Conservation (phyloP, 2,888 invertebrate genomes). For the Elysia crispata region DNA sequence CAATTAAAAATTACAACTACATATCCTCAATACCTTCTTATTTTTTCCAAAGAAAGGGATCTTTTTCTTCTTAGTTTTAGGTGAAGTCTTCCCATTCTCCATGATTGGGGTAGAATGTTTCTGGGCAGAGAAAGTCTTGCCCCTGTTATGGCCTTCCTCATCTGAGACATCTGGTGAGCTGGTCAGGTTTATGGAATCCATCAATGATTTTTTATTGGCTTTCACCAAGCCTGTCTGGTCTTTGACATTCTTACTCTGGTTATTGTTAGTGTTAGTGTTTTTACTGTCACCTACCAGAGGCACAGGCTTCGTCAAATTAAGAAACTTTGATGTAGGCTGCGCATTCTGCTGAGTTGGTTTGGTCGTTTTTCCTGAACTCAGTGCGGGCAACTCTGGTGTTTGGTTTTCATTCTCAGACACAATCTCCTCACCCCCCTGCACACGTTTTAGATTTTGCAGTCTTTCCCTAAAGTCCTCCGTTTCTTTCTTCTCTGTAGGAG, state of each 20-base stretch:
- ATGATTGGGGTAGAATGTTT: too few relatives aligned
- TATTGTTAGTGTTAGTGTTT: slow-evolving; percentile 19
- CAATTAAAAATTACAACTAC: too few relatives aligned
- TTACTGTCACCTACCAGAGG: too few relatives aligned
- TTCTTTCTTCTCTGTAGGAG: neutral
- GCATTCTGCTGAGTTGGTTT: neutral
- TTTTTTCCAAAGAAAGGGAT: slow-evolving; percentile 25
- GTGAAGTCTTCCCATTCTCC: slow-evolving; percentile 21
- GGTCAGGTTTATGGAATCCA: too few relatives aligned
- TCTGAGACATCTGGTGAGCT: too few relatives aligned
- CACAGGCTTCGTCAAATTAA: too few relatives aligned
- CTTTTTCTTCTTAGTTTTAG: slow-evolving; percentile 45
- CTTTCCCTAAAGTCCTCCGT: slow-evolving; percentile 39
- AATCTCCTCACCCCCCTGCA: neutral
- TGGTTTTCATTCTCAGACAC: neutral
- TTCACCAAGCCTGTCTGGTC: too few relatives aligned
- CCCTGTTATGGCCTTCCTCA: too few relatives aligned
- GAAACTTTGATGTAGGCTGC: too few relatives aligned
- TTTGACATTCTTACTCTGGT: slow-evolving; percentile 18
- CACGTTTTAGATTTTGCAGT: slow-evolving; percentile 36
- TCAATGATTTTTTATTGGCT: too few relatives aligned
- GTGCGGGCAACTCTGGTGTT: too few relatives aligned
- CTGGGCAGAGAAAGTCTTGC: too few relatives aligned
- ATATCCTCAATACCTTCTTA: slow-evolving; percentile 32
- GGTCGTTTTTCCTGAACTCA: neutral